Evolutionary conservation across 2,888 invertebrate genomes (phyloP).

Genomic region (Drosophila aldrichi): DNA sequence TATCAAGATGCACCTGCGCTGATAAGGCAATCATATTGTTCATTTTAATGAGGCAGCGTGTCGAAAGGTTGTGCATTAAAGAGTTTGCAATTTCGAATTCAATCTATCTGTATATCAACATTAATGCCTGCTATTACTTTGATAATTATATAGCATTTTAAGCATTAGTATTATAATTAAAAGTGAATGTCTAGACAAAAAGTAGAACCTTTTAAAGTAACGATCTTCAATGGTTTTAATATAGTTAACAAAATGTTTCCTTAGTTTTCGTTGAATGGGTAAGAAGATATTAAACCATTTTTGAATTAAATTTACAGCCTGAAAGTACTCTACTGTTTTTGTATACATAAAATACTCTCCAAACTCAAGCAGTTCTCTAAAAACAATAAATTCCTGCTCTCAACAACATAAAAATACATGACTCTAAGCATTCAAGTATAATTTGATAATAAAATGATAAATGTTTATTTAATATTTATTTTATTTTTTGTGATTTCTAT

Average conservation of each 20-base stretch:
- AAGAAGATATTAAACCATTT: neutral
- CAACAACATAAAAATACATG: too few species aligned
- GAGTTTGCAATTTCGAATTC: slow-evolving; percentile 22
- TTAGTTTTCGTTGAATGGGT: too few species aligned
- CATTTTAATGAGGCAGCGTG: slow-evolving; percentile 63
- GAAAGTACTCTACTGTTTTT: neutral
- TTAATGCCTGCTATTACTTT: neutral
- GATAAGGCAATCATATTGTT: slow-evolving; percentile 53
- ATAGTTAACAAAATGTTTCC: too few species aligned
- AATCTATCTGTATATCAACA: neutral
- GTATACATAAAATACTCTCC: neutral
- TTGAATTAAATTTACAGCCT: neutral
- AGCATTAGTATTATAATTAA: neutral
- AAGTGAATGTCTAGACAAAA: neutral
- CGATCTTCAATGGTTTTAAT: neutral
- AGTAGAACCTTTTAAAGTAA: neutral
- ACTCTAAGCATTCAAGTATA: too few species aligned
- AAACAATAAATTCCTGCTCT: neutral
- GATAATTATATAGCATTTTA: neutral
- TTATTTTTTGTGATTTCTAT: too few species aligned
- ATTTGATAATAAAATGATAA: too few species aligned
- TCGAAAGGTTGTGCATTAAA: slow-evolving; percentile 13
- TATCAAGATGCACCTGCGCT: slow-evolving; percentile 74
- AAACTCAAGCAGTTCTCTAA: neutral
- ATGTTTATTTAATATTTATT: too few species aligned